phyloP scores from a whole-genome alignment of 2,888 invertebrate genomes.

The Zhengitettix transpicula region DNA sequence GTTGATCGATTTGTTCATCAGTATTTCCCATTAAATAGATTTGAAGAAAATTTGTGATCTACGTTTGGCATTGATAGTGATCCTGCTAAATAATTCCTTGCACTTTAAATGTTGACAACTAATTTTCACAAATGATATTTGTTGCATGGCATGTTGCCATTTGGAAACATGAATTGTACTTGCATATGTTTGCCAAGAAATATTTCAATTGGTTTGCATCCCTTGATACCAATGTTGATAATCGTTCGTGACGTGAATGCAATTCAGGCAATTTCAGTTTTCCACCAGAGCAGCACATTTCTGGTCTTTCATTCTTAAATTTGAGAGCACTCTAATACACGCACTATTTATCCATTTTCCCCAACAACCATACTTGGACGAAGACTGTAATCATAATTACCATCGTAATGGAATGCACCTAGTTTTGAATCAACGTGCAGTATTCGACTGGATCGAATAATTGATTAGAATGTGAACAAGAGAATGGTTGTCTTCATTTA shows the following conservation, averaged over 20 bases:
- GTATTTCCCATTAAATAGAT: conserved; percentile 14
- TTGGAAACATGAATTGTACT: conserved; percentile 1
- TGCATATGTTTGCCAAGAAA: background rate
- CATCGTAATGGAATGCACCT: no score
- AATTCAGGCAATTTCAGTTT: background rate
- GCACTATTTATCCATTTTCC: background rate
- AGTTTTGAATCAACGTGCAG: no score
- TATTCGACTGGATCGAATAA: no score
- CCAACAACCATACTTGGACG: background rate
- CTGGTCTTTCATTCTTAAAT: background rate
- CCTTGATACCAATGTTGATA: background rate
- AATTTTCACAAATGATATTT: conserved; percentile 1
- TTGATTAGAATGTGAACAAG: no score
- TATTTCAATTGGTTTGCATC: background rate
- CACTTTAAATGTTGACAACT: conserved; percentile 6
- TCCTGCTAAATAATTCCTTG: no score
- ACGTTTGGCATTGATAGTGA: conserved; percentile 10
- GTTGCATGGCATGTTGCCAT: background rate
- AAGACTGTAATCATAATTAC: background rate
- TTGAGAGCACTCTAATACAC: background rate
- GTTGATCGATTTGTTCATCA: conserved; percentile 11
- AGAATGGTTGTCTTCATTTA: no score
- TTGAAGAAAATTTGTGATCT: conserved; percentile 14
- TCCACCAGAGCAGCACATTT: background rate
- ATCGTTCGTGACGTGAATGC: no score